Base-by-base conservation (phyloP, 2,888 invertebrate genomes). In the Pristionchus mayeri region DNA sequence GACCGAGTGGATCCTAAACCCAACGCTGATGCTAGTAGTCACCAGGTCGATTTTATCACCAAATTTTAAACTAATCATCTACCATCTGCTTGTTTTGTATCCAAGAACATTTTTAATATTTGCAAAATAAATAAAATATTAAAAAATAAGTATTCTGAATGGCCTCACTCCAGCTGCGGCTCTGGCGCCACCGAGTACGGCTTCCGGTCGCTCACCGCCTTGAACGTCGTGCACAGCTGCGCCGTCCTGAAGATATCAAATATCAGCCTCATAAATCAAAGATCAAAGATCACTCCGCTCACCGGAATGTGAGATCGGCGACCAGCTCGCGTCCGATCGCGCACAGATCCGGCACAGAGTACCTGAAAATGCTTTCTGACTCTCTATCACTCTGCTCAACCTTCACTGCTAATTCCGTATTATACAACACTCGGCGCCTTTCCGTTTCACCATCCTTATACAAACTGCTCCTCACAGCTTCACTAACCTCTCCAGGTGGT, bases 311-410 rank as follows among this genome's bases (percentile, higher is more conserved):
- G 63, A 89, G 86, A 27, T 89, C 89, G 18, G 79, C 67, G 16
- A 88, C 88, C 21, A 89, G 75, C 34, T 89, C 89, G 40, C 86
- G 81, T 27, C 87, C 89, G 16, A 88, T 84, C 16, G 67, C 78
- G 52, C 87, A 87, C 52, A 89, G 71, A 40, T 86, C 86, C 34
- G 85, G 86, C 9, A 87, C 87, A 0, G 85, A 79, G 34, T 85
- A 85, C 21, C 84, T 85, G n/a, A 6, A 21, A 34, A 4, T 3
- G 54, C n/a, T 27, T 67, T 21, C 4, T 54, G 54, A 54, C n/a
- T 54, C 44, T 44, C 44, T 44, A 48, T 18, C n/a, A 21, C 21
- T 21, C 4, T 54, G 54, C 54, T 16, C 54, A 54, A 7, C 21
- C 54, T 54, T 54, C 54, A 7, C 7, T 9, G 44, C 44, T 44